Base-by-base conservation (phyloP, 2,888 invertebrate species). In the Acholoe squamosa region DNA sequence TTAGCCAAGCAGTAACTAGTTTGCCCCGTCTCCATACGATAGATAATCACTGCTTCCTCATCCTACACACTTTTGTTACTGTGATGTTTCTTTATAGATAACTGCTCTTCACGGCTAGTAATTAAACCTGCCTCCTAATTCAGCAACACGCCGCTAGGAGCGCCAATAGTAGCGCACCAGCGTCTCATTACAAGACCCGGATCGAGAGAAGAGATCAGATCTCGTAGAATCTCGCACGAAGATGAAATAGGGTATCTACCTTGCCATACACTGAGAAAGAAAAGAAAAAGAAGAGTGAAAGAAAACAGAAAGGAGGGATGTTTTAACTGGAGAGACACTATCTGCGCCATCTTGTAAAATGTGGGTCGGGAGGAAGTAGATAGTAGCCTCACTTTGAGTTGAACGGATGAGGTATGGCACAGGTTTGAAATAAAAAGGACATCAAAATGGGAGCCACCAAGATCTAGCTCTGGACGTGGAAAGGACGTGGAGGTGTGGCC, bases 401-500 rank as follows among this genome's bases (percentile, higher is more conserved):
- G 28, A 25, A 14, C 71, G n/a, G 25, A 71, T 71, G 71, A 71
- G 31, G 71, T 28, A 71, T 71, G 71, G 31, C 25, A 28, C 71
- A 28, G 25, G 12, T 71, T 71, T 22, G 25, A 43, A 43, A 43
- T 43, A 71, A 71, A 28, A 71, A 71, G 25, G 71, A 71, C 14
- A n/a, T 71, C 19, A 71, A 71, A 71, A 71, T 71, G 71, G 71
- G 28, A 28, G 71, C 28, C 71, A 14, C 3, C 14, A 28, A 71
- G 71, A 28, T 71, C 3, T 71, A 71, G 71, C 71, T 7, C 7
- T 25, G 16, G 67, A 71, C 25, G 31, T 0, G 1, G 71, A 7
- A 14, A 19, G 61, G 61, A 71, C 28, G 28, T 5, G 71, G 71
- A 71, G 71, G 71, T 71, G 71, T 71, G 71, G 71, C 71, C 71